These are phyloP conservation scores for Neomonachus schauinslandi DNA, from an alignment of 2,113 vertebrate genomes.

Conservation along the genomic window DNA sequence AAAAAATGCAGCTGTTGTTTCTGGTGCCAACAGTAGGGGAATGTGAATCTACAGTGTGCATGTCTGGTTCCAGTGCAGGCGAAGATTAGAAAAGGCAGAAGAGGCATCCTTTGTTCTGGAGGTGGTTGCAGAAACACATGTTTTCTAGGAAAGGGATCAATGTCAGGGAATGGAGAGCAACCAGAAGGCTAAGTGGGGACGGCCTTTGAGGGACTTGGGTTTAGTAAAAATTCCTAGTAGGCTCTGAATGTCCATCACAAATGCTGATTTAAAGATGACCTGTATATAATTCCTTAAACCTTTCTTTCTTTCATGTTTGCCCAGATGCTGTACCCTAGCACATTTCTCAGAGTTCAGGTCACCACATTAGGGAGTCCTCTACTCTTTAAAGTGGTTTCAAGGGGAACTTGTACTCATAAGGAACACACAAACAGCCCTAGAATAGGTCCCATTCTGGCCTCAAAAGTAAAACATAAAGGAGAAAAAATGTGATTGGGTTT, in stretches of 20 bases:
- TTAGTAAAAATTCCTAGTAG: not conserved
- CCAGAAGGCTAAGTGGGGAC: not conserved
- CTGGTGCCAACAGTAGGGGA: not conserved
- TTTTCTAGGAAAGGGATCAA: not conserved
- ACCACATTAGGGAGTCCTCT: not conserved
- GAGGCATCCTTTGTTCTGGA: not conserved
- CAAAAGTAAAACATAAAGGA: conserved; percentile 47
- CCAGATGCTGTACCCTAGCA: not conserved
- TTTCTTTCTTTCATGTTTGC: not conserved
- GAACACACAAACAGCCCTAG: conserved; percentile 27
- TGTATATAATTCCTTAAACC: not conserved
- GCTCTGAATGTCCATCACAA: not conserved
- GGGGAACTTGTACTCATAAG: conserved; percentile 5
- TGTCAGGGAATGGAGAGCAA: not conserved
- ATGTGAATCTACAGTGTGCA: not conserved
- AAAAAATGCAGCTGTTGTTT: not conserved
- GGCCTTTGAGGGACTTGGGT: not conserved
- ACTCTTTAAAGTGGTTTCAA: conserved; percentile 57
- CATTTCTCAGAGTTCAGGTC: conserved; percentile 34
- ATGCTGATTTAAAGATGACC: not conserved
- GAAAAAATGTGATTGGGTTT: conserved; percentile 34
- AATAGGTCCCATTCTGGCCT: conserved; percentile 30
- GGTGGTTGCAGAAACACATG: not conserved
- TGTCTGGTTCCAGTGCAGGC: not conserved
- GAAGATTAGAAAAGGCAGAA: not conserved